Evolutionary conservation across 2,113 vertebrate genomes (phyloP).

Genomic region (Sturnus vulgaris): DNA sequence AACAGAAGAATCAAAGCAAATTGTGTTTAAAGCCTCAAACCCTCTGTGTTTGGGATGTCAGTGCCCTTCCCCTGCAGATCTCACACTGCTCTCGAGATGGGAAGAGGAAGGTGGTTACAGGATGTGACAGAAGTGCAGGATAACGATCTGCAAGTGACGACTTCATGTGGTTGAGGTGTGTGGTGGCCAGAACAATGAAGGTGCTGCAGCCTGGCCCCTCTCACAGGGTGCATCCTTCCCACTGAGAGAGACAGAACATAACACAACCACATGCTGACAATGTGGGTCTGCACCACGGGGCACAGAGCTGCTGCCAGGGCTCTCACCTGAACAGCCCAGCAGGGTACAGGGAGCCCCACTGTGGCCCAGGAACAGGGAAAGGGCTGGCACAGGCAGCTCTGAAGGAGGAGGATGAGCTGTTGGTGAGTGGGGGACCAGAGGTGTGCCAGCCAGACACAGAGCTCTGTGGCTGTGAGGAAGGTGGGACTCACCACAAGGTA

Average conservation of each 20-base stretch:
- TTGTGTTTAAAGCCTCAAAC: background rate
- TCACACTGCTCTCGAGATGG: rapidly evolving
- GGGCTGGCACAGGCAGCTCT: background rate
- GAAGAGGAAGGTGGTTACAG: background rate
- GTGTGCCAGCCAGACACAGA: background rate
- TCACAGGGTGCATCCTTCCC: background rate
- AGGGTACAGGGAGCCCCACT: background rate
- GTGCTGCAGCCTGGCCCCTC: background rate
- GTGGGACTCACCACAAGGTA: background rate
- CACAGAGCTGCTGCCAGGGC: background rate
- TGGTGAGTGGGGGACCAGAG: background rate
- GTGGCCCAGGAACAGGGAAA: background rate
- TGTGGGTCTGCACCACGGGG: background rate
- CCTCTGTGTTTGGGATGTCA: background rate
- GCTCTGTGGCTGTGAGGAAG: rapidly evolving
- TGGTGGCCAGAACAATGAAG: background rate
- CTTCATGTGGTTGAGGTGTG: background rate
- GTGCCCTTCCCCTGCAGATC: background rate
- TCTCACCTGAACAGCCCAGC: background rate
- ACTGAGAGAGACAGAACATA: rapidly evolving
- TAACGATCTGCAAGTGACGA: background rate
- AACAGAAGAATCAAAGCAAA: background rate
- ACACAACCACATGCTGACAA: rapidly evolving
- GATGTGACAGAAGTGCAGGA: background rate
- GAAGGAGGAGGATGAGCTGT: rapidly evolving